phyloP scores from a whole-genome alignment of 2,797 vertebrate genomes.

The Poeciliopsis gracilis region DNA sequence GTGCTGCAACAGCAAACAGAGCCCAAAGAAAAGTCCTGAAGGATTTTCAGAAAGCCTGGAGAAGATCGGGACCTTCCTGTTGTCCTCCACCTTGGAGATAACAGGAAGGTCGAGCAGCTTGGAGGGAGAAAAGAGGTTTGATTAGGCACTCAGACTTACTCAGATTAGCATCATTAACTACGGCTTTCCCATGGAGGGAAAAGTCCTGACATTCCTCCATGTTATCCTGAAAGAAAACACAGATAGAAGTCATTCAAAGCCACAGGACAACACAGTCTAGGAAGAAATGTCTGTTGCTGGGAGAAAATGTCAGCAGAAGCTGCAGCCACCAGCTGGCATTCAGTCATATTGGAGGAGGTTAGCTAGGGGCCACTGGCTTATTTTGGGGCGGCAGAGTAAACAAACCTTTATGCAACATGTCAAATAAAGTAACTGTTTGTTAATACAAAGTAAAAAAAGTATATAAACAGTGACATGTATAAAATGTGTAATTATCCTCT shows the following conservation, averaged over 20 bases:
- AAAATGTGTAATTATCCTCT: too few relatives aligned
- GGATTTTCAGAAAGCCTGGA: neutral
- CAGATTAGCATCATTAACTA: slow-evolving; percentile 62
- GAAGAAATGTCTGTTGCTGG: neutral
- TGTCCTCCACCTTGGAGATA: too few relatives aligned
- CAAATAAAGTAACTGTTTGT: too few relatives aligned
- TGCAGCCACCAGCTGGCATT: neutral
- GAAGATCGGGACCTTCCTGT: neutral
- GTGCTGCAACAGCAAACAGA: neutral
- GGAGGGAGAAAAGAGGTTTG: neutral
- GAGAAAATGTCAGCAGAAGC: neutral
- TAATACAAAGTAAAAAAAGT: too few relatives aligned
- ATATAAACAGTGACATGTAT: too few relatives aligned
- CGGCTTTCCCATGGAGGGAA: slow-evolving; percentile 56
- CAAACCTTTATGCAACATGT: too few relatives aligned
- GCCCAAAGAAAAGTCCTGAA: neutral
- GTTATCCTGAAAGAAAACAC: slow-evolving; percentile 19
- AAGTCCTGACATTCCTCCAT: slow-evolving; percentile 62
- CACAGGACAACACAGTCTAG: neutral
- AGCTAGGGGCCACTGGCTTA: too few relatives aligned
- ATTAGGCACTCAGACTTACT: slow-evolving; percentile 52
- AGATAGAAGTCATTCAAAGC: neutral
- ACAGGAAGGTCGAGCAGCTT: neutral
- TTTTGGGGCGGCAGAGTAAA: too few relatives aligned
- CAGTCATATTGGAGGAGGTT: neutral